phyloP scores from a whole-genome alignment of 1,140 invertebrate genomes.

The Heterodera carotae region DNA sequence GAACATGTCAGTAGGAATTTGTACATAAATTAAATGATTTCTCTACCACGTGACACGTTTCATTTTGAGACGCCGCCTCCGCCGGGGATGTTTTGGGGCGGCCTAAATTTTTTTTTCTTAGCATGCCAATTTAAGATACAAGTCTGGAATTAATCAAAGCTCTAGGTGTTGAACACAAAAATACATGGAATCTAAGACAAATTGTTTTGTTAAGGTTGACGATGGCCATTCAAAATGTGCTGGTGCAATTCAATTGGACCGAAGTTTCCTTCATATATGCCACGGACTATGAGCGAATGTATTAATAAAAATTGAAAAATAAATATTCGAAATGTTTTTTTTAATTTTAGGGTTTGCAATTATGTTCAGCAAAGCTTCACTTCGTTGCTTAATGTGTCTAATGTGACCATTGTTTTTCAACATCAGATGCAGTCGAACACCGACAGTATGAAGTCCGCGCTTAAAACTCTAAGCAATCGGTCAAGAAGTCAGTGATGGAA shows the following conservation, averaged over 20 bases:
- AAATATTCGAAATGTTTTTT: not conserved
- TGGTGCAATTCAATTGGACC: conserved; percentile 40
- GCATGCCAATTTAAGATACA: too few species aligned
- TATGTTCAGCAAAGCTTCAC: conserved; percentile 46
- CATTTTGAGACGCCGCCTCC: too few species aligned
- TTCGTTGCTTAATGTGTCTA: not conserved
- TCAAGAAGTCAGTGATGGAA: conserved; percentile 24
- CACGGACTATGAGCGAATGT: conserved; percentile 25
- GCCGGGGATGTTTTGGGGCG: too few species aligned
- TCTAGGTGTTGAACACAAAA: too few species aligned
- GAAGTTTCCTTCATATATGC: conserved; percentile 51
- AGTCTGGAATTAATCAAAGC: too few species aligned
- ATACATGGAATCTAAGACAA: too few species aligned
- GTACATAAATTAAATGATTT: not conserved
- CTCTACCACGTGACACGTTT: too few species aligned
- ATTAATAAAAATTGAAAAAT: not conserved
- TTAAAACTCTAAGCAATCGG: conserved; percentile 13
- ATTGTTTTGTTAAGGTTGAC: conserved; percentile 27
- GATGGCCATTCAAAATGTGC: conserved; percentile 28
- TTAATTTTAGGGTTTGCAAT: conserved; percentile 33
- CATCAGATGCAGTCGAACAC: conserved; percentile 8
- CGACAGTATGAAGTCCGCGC: conserved; percentile 29
- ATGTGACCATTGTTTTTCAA: conserved; percentile 24
- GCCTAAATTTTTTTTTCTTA: conserved; percentile 11
- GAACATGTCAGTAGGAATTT: conserved; percentile 31